phyloP scores from a whole-genome alignment of 1,140 invertebrate genomes.

The Drosophila azteca region DNA sequence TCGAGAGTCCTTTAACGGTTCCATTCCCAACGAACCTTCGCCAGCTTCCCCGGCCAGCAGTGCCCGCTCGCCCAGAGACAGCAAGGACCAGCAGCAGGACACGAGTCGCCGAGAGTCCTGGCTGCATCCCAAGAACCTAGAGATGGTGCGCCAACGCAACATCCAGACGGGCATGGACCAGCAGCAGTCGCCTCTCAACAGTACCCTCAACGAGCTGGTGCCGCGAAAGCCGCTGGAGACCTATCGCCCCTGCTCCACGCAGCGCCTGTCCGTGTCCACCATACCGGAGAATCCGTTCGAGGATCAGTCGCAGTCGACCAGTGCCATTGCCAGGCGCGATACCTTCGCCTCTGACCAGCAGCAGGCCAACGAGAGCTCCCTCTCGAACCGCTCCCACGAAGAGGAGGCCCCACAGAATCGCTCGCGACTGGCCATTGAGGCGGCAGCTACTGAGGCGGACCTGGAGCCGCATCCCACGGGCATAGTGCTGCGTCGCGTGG shows the following conservation, averaged over 20 bases:
- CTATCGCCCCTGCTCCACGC: conserved; percentile 39
- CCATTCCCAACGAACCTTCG: conserved; percentile 42
- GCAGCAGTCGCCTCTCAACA: conserved; percentile 57
- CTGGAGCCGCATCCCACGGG: conserved; percentile 86
- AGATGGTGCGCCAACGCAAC: conserved; percentile 76
- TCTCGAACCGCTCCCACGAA: conserved; percentile 56
- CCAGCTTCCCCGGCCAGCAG: background rate
- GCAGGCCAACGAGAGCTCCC: conserved; percentile 55
- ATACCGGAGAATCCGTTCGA: conserved; percentile 76
- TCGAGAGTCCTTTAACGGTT: conserved; percentile 63
- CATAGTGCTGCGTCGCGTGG: conserved; percentile 87
- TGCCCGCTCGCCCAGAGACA: too few relatives aligned
- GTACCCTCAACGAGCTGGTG: conserved; percentile 68
- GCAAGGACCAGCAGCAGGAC: background rate
- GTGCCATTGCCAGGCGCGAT: conserved; percentile 48
- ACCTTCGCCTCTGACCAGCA: conserved; percentile 53
- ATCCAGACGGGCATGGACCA: conserved; percentile 63
- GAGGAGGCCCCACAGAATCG: conserved; percentile 35
- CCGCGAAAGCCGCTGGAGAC: conserved; percentile 76
- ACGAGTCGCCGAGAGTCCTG: conserved; percentile 73
- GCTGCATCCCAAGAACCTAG: conserved; percentile 80
- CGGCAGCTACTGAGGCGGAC: conserved; percentile 62
- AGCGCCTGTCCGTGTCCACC: conserved; percentile 66
- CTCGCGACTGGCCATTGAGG: conserved; percentile 53
- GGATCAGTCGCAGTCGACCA: conserved; percentile 51